Conservation (phyloP, 2,797 vertebrate genomes). For the Intellagama lesueurii region DNA sequence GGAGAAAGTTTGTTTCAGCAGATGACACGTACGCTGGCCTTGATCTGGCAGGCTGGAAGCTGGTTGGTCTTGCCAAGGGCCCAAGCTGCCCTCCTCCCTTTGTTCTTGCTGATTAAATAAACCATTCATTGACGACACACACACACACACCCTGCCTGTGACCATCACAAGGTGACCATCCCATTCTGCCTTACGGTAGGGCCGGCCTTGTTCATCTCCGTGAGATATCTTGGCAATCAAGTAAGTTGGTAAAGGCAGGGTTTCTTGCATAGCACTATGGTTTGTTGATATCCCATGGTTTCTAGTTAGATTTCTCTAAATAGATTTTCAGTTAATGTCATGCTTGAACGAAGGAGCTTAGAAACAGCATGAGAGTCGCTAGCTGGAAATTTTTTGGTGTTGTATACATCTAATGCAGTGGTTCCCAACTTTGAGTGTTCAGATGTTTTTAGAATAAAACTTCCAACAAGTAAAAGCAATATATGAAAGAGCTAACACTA, state of each 20-base stretch:
- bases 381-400: background rate
- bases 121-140: background rate
- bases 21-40: no score
- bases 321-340: background rate
- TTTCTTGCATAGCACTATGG: no score
- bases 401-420: background rate
- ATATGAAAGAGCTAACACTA: no score
- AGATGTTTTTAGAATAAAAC: background rate
- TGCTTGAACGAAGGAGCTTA: background rate
- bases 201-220: background rate
- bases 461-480: background rate
- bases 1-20: no score
- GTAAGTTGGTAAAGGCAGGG: no score
- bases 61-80: no score
- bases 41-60: no score
- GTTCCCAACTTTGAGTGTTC: background rate
- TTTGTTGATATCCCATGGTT: no score
- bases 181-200: background rate
- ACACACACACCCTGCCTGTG: background rate
- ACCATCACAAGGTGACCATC: background rate
- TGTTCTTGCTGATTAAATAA: background rate
- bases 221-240: background rate
- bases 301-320: background rate
- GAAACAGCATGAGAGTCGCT: background rate
- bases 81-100: no score